Percentiles rank a stretch among this genome's conserved stretches.
Evolutionary conservation across 2,797 vertebrate species (phyloP).

Genomic region (Leptoclinus maculatus): DNA sequence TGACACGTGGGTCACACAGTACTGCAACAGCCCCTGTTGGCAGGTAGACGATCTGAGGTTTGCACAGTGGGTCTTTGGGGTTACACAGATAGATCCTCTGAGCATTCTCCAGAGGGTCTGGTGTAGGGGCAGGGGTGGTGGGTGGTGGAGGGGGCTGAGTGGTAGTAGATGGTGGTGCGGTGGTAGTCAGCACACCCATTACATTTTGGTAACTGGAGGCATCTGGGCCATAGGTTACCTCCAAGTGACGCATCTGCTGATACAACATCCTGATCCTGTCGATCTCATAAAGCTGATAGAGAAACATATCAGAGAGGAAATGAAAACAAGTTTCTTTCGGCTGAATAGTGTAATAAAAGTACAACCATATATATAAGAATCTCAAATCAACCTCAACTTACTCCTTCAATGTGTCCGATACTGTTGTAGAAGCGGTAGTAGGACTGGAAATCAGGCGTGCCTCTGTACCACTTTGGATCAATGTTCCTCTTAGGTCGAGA

Average conservation of each 20-base stretch:
- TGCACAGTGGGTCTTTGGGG: slow-evolving; percentile 79
- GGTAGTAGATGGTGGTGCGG: slow-evolving; percentile 59
- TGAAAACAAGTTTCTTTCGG: background rate
- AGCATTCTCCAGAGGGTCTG: slow-evolving; percentile 71
- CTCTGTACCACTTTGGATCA: slow-evolving; percentile 80
- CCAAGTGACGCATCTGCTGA: slow-evolving; percentile 85
- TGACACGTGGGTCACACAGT: slow-evolving; percentile 81
- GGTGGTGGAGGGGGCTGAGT: slow-evolving; percentile 66
- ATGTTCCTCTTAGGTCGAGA: slow-evolving; percentile 74
- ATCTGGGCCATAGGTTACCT: slow-evolving; percentile 77
- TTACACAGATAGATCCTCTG: slow-evolving; percentile 79
- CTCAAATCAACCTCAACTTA: slow-evolving; percentile 47
- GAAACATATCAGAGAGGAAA: slow-evolving; percentile 11
- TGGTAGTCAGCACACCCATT: slow-evolving; percentile 69
- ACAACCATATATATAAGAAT: background rate
- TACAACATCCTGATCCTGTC: slow-evolving; percentile 83
- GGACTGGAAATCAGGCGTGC: slow-evolving; percentile 82
- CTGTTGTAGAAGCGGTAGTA: slow-evolving; percentile 86
- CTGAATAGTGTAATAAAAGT: background rate
- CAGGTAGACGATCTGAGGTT: slow-evolving; percentile 82
- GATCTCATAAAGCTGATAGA: slow-evolving; percentile 80
- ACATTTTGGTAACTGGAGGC: slow-evolving; percentile 79
- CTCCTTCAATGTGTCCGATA: slow-evolving; percentile 85
- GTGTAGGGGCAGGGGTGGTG: slow-evolving; percentile 62
- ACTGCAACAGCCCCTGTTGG: slow-evolving; percentile 77